Evolutionary conservation across 2,888 invertebrate genomes (phyloP), one percentile per base, ranked within the genome.

Genomic region (Yponomeuta malinellus): DNA sequence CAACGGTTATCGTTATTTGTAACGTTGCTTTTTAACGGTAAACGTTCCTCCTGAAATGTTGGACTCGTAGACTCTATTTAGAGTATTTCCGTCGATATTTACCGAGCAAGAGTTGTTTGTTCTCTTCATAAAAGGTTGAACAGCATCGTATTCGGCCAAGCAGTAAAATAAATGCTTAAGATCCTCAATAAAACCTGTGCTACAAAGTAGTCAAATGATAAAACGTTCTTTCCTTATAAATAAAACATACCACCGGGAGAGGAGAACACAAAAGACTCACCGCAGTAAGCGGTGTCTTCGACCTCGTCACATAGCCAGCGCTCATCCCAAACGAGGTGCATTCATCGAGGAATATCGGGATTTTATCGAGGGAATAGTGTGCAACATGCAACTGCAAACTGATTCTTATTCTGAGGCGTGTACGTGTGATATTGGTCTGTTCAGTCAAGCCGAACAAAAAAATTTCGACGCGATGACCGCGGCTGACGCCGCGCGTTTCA

Each of bases 1-100:
- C 63, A 69, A 63, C 69, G 63, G 69, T 69, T 69, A 69, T 69
- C 63, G 69, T 63, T 69, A 69, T 69, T 69, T 69, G 69, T 69
- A 69, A 63, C 69, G 69, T 29, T 4, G 69, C 69, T 33, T n/a
- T 52, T 48, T 48, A 68, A 68, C 69, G 63, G n/a, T 63, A 48
- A n/a, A 15, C 69, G 69, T 59, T 69, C 6, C 31, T 31, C 33
- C 23, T 31, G 52, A 31, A 59, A 31, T 37, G 52, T 29, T 52
- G 52, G 33, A 69, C n/a, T 33, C 48, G 48, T 52, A 31, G 69
- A 31, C 69, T 69, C 33, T 69, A 69, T 69, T 69, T 69, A 23
- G 68, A 15, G 48, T 65, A 29, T 29, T 31, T 65, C 31, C 33
- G 33, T 31, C 63, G 43, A 43, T 43, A 9, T 63, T 63, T 63